Base-by-base conservation (phyloP, 2,113 vertebrate genomes). In the Oxyura jamaicensis region DNA sequence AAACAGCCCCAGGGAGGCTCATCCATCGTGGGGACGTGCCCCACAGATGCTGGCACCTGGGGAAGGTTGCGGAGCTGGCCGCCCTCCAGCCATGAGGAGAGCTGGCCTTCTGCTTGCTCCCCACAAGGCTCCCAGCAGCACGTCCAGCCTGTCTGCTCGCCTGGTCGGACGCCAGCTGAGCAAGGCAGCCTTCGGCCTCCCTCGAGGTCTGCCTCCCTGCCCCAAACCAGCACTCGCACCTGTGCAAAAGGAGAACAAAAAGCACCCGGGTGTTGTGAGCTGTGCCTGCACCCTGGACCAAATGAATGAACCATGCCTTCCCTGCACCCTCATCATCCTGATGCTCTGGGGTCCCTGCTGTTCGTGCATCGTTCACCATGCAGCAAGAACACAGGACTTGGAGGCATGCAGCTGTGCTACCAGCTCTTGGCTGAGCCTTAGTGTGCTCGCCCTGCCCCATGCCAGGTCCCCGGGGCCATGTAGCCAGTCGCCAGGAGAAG, bases 41-140 rank as follows among this genome's bases (percentile, higher is more conserved):
- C 20, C 60, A 3, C 14, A 81, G 56, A 18, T 23, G 11, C 59
- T 91, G 55, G 48, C 35, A 84, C 8, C 60, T 53, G 56, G 31
- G 36, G 13, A 58, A 90, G 65, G 68, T 7, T 93, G 52, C 29
- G n/a, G 12, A 86, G 23, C 16, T 79, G 56, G 31, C n/a, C 7
- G 0, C 36, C 2, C 18, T 11, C 8, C 52, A 73, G 41, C 6
- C 6, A 0, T 5, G 9, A 33, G 53, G 60, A 21, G 1, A 2
- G 60, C 18, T 9, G 52, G 46, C 75, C 26, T 35, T 52, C 46
- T 56, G 15, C 33, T 71, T 71, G 35, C 66, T 75, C 56, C 36
- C 82, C 46, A 21, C 13, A 44, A 60, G 84, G 11, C 58, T 93
- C 31, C 33, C n/a, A 5, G 2, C 8, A 33, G n/a, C 35, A 14